A percentile compares a stretch with the other conserved stretches of the same genome.
Evolutionary conservation across 2,797 vertebrate genomes (phyloP).

Genomic region (Apogon hyalosoma): DNA sequence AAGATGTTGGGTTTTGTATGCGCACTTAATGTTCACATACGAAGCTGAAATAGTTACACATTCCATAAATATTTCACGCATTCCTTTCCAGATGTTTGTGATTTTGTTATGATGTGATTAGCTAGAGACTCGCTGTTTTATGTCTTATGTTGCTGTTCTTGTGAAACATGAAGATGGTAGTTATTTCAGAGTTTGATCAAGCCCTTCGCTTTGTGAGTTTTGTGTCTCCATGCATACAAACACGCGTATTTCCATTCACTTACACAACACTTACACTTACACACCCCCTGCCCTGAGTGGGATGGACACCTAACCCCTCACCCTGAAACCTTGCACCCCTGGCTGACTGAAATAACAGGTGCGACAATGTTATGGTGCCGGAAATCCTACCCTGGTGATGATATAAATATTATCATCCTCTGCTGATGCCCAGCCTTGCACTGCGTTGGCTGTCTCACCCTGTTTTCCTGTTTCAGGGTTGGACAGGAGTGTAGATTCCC

Average conservation of each 20-base stretch:
- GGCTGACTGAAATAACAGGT: constrained; percentile 79
- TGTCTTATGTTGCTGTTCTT: not conserved
- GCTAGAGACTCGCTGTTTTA: not conserved
- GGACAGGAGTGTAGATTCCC: constrained; percentile 38
- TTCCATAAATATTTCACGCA: not conserved
- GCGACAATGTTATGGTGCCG: constrained; percentile 81
- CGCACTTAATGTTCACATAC: not conserved
- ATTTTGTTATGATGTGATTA: constrained; percentile 3
- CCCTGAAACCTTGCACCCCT: constrained; percentile 76
- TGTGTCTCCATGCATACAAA: constrained; percentile 5
- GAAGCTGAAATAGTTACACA: not conserved
- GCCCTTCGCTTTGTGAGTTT: not conserved
- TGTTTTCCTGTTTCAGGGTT: constrained; percentile 62
- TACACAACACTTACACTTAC: constrained; percentile 18
- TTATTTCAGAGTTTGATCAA: not conserved
- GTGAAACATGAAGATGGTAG: not conserved
- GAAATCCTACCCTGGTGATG: constrained; percentile 81
- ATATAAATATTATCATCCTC: constrained; percentile 81
- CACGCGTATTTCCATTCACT: not conserved
- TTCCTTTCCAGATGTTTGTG: constrained; percentile 1
- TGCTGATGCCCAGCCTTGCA: constrained; percentile 53
- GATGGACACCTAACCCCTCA: constrained; percentile 62
- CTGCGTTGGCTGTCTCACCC: constrained; percentile 41
- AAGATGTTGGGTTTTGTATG: not conserved
- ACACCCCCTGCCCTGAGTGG: constrained; percentile 18